Percentiles rank a stretch among this genome's conserved stretches.
phyloP scores from a whole-genome alignment of 2,797 vertebrate species.

The Lutjanus campechanus region DNA sequence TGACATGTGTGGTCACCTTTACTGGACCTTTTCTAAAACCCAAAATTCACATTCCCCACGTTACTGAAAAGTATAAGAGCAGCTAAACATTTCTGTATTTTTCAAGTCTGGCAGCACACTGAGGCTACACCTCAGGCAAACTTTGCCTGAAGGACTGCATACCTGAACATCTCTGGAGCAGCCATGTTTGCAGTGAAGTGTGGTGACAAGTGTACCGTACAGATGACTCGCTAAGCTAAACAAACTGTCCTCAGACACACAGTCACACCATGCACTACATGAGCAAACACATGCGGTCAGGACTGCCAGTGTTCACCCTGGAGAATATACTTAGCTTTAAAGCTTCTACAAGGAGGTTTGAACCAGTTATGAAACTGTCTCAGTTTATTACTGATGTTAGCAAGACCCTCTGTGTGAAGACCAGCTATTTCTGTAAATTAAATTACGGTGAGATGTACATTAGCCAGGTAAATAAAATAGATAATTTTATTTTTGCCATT shows the following conservation, averaged over 20 bases:
- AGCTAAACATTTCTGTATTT: not conserved
- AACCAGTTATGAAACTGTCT: too few relatives aligned
- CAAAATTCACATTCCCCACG: not conserved
- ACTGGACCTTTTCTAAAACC: not conserved
- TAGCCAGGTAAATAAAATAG: too few relatives aligned
- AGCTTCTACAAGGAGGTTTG: too few relatives aligned
- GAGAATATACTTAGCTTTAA: not conserved
- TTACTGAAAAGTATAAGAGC: not conserved
- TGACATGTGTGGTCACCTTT: too few relatives aligned
- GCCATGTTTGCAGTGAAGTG: not conserved
- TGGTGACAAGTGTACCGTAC: not conserved
- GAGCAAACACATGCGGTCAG: not conserved
- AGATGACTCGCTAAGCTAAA: not conserved
- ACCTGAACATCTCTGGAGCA: not conserved
- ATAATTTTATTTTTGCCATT: too few relatives aligned
- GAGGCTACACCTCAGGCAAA: not conserved
- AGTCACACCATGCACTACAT: not conserved
- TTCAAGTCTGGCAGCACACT: not conserved
- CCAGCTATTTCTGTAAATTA: too few relatives aligned
- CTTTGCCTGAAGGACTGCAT: not conserved
- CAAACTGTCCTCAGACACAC: not conserved
- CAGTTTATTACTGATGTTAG: too few relatives aligned
- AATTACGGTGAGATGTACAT: too few relatives aligned
- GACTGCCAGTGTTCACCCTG: not conserved
- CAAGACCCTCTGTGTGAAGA: too few relatives aligned